Evolutionary conservation across 2,113 vertebrate species (phyloP), one percentile per base, ranked within the genome.

Genomic region (Octodon degus): DNA sequence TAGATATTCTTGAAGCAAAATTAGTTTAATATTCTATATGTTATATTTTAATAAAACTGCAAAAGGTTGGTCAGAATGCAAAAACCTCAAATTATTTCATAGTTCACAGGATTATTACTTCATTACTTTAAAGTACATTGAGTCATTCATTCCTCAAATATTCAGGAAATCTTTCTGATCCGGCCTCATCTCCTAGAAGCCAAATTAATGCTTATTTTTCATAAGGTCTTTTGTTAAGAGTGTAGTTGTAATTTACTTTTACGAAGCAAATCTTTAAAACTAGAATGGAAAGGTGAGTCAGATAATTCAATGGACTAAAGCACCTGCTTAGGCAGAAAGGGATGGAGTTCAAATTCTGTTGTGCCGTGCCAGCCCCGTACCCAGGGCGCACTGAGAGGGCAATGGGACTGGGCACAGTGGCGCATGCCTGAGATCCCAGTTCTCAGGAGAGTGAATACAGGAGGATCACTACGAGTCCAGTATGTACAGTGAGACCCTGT

Each of bases 251-350:
- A 25, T 70, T 82, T 85, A 88, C 53, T 94, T 96, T 50, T 34
- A 14, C 60, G 97, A 94, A 70, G 43, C 2, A 4, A 65, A 37
- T 72, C 13, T 92, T 90, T 93, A 94, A 95, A 30, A 27, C 1
- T 67, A 58, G 55, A 58, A 19, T 4, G 55, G 55, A 58, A 58
- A 16, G 55, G 17, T 17, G 4, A 16, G 55, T 16, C 55, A 58
- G 55, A 58, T 58, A 58, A 2, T 5, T 58, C 55, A 58, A 4
- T 58, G 55, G 55, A 58, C 4, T 19, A 5, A 58, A 58, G 55
- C 4, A 16, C 55, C 55, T 58, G 55, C 16, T 58, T 58, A 58
- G 55, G 55, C 55, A 58, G 14, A 55, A 13, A 55, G 53, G 10
- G 14, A 12, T 55, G 53, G 53, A 14, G 53, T 14, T 55, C 53